Evolutionary conservation across 2,113 vertebrate species (phyloP).

Genomic region (Paradoxurus hermaphroditus): DNA sequence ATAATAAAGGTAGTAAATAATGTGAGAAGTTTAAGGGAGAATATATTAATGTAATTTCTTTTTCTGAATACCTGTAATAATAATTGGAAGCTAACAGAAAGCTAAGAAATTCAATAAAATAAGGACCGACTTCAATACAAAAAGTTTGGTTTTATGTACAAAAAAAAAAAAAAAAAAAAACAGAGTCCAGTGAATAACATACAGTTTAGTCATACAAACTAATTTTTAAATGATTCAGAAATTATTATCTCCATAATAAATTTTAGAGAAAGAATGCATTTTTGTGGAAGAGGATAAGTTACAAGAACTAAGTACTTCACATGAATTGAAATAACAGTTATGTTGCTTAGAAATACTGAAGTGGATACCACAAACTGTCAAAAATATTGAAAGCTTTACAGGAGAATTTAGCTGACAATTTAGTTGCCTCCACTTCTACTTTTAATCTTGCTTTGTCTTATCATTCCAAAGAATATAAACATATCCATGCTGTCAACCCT

Average conservation of each 20-base stretch:
- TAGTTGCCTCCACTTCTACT: neutral
- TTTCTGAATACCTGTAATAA: neutral
- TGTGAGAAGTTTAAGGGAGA: neutral
- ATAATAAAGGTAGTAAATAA: neutral
- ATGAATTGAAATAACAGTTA: neutral
- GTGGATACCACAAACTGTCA: neutral
- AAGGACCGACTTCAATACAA: neutral
- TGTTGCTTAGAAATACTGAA: neutral
- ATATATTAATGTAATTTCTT: neutral
- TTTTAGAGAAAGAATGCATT: neutral
- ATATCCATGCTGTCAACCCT: neutral
- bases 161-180: neutral
- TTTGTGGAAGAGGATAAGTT: neutral
- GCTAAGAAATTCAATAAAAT: neutral
- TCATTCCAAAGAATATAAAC: neutral
- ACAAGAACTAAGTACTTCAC: neutral
- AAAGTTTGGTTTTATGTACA: neutral
- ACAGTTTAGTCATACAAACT: neutral
- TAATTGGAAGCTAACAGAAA: neutral
- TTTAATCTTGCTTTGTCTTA: neutral
- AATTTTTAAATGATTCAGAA: neutral
- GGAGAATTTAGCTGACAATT: neutral
- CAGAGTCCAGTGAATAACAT: neutral
- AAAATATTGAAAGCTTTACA: neutral
- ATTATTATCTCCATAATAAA: neutral